A percentile compares a stretch with the other conserved stretches of the same genome.
phyloP scores from a whole-genome alignment of 2,797 vertebrate species.

The Helostoma temminkii region DNA sequence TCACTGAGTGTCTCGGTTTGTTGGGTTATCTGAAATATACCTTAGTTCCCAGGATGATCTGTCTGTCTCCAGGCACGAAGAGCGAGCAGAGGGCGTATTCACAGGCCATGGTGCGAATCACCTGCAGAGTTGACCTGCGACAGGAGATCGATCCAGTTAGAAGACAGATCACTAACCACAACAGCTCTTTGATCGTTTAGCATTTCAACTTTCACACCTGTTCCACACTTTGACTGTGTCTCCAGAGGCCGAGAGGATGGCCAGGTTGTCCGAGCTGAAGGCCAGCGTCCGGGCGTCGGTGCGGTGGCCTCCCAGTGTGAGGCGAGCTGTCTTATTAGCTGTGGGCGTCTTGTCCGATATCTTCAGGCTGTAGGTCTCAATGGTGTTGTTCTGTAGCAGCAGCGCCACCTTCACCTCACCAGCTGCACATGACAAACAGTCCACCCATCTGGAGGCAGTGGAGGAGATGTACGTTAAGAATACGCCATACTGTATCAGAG shows the following conservation, averaged over 20 bases:
- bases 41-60: constrained; percentile 95
- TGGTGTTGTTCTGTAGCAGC: constrained; percentile 94
- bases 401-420: constrained; percentile 92
- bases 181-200: neutral
- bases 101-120: constrained; percentile 95
- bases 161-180: neutral
- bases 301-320: constrained; percentile 92
- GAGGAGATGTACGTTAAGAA: too few relatives aligned
- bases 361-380: constrained; percentile 89
- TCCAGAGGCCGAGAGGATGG: constrained; percentile 92
- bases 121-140: constrained; percentile 92
- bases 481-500: too few relatives aligned
- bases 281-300: constrained; percentile 93
- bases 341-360: constrained; percentile 69
- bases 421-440: constrained; percentile 86
- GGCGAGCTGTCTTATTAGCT: constrained; percentile 83
- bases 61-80: constrained; percentile 96
- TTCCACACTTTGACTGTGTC: constrained; percentile 98
- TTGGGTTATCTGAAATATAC: constrained; percentile 69
- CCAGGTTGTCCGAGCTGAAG: constrained; percentile 97
- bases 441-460: constrained; percentile 86
- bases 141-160: constrained; percentile 33
- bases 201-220: constrained; percentile 81
- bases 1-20: neutral
- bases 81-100: constrained; percentile 94